Evolutionary conservation across 1,140 invertebrate species (phyloP), one percentile per base, ranked within the genome.

Genomic region (Mamestra configurata): DNA sequence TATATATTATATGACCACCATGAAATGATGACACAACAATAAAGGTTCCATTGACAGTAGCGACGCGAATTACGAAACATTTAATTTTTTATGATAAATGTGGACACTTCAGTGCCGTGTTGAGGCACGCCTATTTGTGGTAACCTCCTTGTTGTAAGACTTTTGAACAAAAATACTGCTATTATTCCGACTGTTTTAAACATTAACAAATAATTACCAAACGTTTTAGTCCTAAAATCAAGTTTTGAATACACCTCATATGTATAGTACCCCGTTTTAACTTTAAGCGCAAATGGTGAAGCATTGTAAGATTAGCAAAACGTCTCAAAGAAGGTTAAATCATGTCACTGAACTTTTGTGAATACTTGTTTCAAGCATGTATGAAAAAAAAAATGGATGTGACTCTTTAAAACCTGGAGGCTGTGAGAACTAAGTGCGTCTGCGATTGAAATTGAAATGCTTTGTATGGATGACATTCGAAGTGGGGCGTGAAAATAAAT

Each of bases 291-390:
- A 40, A 59, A 59, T 59, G 24, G 55, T 27, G 10, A 15, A 27
- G 55, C 55, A 59, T 59, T 59, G 55, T 59, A 31, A 31, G 27
- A 0, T 13, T 59, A 6, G 55, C 1, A 5, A 31, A 59, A 13
- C 22, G 55, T 59, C 24, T 59, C 20, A 11, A 31, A 13, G 10
- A 40, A 40, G 37, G 37, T 40, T 40, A 40, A 40, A 46, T 2
- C 10, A 15, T 46, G 57, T 61, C 57, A 2, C 4, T 15, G 57
- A 61, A 61, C 57, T 61, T 61, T 61, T n/a, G 57, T n/a, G 57
- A 61, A 61, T 61, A 18, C 13, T 35, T n/a, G 15, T 27, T 1
- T 35, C 15, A 35, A 18, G 57, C 24, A 35, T 61, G 4, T 55
- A 55, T 20, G 53, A n/a, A 18, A 61, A 4, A 61, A 55, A 55